Base-by-base conservation (phyloP, 1,140 invertebrate species). In the Drosophila pectinifera region DNA sequence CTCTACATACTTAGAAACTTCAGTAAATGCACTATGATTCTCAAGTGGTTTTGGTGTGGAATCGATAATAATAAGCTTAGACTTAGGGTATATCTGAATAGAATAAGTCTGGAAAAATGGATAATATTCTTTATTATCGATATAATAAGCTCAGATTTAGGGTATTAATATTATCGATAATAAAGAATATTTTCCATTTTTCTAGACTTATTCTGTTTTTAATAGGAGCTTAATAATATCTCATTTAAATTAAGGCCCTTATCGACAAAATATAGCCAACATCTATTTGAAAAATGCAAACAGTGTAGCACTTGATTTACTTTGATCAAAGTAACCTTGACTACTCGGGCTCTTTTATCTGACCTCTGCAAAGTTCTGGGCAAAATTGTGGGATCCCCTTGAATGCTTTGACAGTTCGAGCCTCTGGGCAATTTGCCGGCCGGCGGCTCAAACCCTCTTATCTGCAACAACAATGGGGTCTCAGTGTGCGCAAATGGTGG, bases 381-480 rank as follows among this genome's bases (percentile, higher is more conserved):
- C n/a, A n/a, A n/a, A 38, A 39, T 28, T 39, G 34, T n/a, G 28
- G 7, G 16, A 22, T 28, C 24, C 53, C 28, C 34, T 26, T 13
- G 10, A 20, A 57, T 22, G 26, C 36, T 51, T 28, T 38, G 5
- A 16, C 1, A 51, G 26, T 38, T 55, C 51, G n/a, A 24, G 55
- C 38, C 38, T 11, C 20, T 31, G 42, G 43, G 11, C 41, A 69
- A 11, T 69, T 69, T 56, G 67, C 67, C 67, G 67, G 67, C 67
- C 67, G 67, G 67, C 67, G 31, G 48, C 34, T 38, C 31, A 46
- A 56, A 18, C 51, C 20, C 53, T 34, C 51, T 45, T 57, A 70
- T 57, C 67, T 41, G 26, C 42, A 18, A 53, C n/a, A 45, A 69
- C 46, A 69, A 36, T 54, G 22, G 11, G n/a, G 34, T 49, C 22